Evolutionary conservation across 2,113 vertebrate species (phyloP), one percentile per base, ranked within the genome.

Genomic region (Athene noctua): DNA sequence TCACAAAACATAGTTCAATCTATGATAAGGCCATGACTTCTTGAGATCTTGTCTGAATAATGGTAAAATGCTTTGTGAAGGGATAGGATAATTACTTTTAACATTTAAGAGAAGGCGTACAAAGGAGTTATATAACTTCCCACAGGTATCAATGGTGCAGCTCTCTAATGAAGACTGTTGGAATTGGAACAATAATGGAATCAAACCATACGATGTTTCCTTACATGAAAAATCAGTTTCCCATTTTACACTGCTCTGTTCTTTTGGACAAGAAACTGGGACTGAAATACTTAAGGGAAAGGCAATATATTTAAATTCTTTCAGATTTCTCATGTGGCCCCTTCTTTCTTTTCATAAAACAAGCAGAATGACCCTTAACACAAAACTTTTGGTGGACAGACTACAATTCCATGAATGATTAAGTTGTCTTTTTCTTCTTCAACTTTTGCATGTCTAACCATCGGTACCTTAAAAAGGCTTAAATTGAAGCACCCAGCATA

Each of bases 31-130:
- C 49, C 67, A 20, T 40, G 71, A 52, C 58, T 95, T 87, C 81
- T 72, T 19, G 16, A 83, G 46, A 83, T 90, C 26, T 71, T 8
- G 44, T 23, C 54, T 63, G 40, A 86, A 58, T 49, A 73, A 68
- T 25, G 26, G 62, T 21, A 59, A 79, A 88, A 84, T 65, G 13
- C 10, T 72, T 75, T 82, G 51, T 62, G 54, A 93, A 94, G 66
- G 67, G n/a, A 75, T 17, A 67, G 36, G 54, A 47, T 93, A 93
- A 96, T 95, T 93, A 82, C 22, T 54, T 90, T 30, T 80, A 92
- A 63, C 78, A 81, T 91, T 91, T 85, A 92, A 80, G 54, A 87
- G 52, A 65, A 77, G 32, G 4, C 36, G 46, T 54, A 55, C 26
- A 87, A 90, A 75, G 44, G 15, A 82, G 10, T 77, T 63, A 25